Base-by-base conservation (phyloP, 37 sponge, comb jelly and placozoan species). In the Corticium candelabrum region DNA sequence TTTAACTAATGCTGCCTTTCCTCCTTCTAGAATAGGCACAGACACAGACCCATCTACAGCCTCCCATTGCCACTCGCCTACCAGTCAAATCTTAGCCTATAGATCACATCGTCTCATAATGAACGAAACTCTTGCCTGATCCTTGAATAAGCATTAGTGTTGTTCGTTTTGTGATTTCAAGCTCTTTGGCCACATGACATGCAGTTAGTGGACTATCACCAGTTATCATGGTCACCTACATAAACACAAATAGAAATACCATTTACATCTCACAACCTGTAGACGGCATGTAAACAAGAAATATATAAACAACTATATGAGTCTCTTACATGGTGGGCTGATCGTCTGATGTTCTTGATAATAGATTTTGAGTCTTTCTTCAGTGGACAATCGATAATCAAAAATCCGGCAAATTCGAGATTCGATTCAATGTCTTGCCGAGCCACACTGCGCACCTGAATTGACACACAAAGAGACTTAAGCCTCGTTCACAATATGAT, bases 181-280 rank as follows among this genome's bases (percentile, higher is more conserved):
- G 85, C 67, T 97, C 88, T 43, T 90, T 86, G 32, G 99, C 92
- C 5, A 97, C 93, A 78, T 97, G 90, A 67, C 99, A 97, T 21
- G 99, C 99, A 3, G 99, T 97, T 74, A 94, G 80, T 3, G 99
- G 95, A 70, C 86, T 97, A 71, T 97, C 99, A 1, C 99, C 99
- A 34, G 99, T 97, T 30, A 97, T 87, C 93, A 97, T 97, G 15
- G 82, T 84, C n/a, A 89, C 90, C 94, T 93, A 68, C 33, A 5
- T 4, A 70, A 70, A 70, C 33, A 70, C 5, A 32, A 34, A 70
- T 4, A 11, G 56, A 5, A 43, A 43, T 5, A 43, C 11, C 5
- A 11, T 43, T 32, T 1, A 27, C 56, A 7, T 77, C 29, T 32
- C 29, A 78, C 35, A 70, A 1, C 56, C 1, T 1, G 27, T 4